Evolutionary conservation across 2,888 invertebrate species (phyloP).

Genomic region (Chrysopilus asiliformis): DNA sequence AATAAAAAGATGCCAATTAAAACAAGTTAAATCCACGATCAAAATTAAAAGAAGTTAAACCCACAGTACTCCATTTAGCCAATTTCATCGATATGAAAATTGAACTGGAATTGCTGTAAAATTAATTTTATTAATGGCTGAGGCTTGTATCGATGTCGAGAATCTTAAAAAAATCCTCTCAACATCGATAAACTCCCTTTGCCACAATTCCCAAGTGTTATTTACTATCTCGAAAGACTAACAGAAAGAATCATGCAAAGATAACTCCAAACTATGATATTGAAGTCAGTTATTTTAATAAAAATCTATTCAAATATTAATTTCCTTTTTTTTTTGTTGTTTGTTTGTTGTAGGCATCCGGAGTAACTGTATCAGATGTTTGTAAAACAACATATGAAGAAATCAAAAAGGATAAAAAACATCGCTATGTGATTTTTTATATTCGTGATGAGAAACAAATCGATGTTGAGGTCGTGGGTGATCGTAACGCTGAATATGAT

Average conservation of each 20-base stretch:
- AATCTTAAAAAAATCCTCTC: not conserved
- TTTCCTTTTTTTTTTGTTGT: no score
- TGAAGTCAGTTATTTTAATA: no score
- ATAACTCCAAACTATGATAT: no score
- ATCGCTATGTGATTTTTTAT: slow-evolving; percentile 92
- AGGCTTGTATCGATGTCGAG: slow-evolving; percentile 2
- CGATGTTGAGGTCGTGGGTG: slow-evolving; percentile 84
- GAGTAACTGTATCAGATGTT: slow-evolving; percentile 88
- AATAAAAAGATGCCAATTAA: no score
- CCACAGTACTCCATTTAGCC: no score
- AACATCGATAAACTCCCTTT: slow-evolving; percentile 6
- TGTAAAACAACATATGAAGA: slow-evolving; percentile 94
- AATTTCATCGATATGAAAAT: no score
- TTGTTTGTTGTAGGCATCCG: slow-evolving; percentile 62
- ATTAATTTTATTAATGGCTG: slow-evolving; percentile 4
- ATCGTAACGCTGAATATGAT: slow-evolving; percentile 83
- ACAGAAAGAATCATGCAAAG: not conserved
- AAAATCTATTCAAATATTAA: no score
- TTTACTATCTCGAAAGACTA: not conserved
- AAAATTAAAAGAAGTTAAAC: no score
- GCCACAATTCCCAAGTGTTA: slow-evolving; percentile 4
- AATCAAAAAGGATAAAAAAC: slow-evolving; percentile 95
- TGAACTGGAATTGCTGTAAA: no score
- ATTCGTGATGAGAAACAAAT: slow-evolving; percentile 94
- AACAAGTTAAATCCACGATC: no score